These are phyloP conservation scores for Cosmopolites sordidus DNA, from an alignment of 2,888 invertebrate genomes.

Conservation along the genomic window DNA sequence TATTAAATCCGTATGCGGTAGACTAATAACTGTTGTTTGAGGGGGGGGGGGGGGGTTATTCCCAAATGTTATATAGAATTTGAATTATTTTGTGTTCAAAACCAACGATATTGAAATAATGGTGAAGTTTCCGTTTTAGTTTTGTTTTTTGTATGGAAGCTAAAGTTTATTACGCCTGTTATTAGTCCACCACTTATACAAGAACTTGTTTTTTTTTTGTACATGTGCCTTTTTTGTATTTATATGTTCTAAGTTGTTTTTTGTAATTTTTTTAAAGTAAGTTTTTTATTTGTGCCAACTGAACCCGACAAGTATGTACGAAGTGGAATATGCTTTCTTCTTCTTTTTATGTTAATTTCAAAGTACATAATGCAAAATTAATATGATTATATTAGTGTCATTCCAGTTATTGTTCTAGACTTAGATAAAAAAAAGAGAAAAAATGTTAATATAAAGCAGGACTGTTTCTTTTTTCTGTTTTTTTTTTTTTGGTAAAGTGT, in stretches of 20 bases:
- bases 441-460: too few species aligned
- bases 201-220: conserved; percentile 32
- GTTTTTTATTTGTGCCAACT: conserved; percentile 42
- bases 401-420: conserved; percentile 46
- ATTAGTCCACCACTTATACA: too few species aligned
- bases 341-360: conserved; percentile 39
- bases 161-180: too few species aligned
- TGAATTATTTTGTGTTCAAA: too few species aligned
- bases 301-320: conserved; percentile 9
- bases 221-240: conserved; percentile 41
- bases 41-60: too few species aligned
- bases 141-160: too few species aligned
- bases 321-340: conserved; percentile 30
- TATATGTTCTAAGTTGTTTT: conserved; percentile 33
- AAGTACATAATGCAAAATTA: conserved; percentile 40
- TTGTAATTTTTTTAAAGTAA: conserved; percentile 37
- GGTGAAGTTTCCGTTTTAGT: too few species aligned
- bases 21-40: too few species aligned
- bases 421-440: conserved; percentile 33
- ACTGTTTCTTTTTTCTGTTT: conserved; percentile 35
- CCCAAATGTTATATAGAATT: too few species aligned
- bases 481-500: conserved; percentile 24
- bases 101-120: too few species aligned
- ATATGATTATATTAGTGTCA: conserved; percentile 44
- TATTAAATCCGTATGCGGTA: too few species aligned